These are phyloP conservation scores for Amia ocellicauda DNA, from an alignment of 2,113 vertebrate species.

Conservation along the genomic window DNA sequence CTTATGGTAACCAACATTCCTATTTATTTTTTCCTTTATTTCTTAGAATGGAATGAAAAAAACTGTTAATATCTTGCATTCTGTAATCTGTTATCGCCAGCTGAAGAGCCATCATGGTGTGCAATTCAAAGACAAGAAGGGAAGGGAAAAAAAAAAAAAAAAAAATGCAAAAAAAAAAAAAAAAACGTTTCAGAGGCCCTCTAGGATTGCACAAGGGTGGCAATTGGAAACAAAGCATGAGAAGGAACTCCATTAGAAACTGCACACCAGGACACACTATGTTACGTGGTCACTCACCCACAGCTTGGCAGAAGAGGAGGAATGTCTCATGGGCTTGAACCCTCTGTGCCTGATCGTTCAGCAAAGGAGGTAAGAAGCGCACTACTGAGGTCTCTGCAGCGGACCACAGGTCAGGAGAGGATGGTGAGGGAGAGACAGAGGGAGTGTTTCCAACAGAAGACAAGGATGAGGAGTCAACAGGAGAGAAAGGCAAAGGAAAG, in stretches of 20 bases:
- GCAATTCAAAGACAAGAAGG: no score
- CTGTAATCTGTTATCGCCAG: no score
- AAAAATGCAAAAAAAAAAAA: no score
- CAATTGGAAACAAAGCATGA: not conserved
- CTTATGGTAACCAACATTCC: no score
- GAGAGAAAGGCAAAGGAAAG: constrained; percentile 71
- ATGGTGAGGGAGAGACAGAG: constrained; percentile 66
- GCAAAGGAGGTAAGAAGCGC: constrained; percentile 83
- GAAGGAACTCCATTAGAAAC: no score
- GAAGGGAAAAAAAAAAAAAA: no score
- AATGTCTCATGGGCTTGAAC: constrained; percentile 77
- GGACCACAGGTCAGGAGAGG: constrained; percentile 63
- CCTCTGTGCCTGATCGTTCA: constrained; percentile 87
- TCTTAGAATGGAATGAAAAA: no score
- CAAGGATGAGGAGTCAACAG: constrained; percentile 76
- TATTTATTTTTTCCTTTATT: no score
- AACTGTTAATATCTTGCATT: no score
- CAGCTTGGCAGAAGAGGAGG: constrained; percentile 90
- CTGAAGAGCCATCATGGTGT: no score
- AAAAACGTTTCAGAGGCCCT: not conserved
- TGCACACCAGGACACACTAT: not conserved
- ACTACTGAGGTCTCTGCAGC: constrained; percentile 60
- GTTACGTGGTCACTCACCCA: constrained; percentile 79
- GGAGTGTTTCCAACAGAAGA: constrained; percentile 73
- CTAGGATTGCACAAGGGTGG: not conserved